phyloP scores from a whole-genome alignment of 2,888 invertebrate genomes.

The Andrena flavipes region DNA sequence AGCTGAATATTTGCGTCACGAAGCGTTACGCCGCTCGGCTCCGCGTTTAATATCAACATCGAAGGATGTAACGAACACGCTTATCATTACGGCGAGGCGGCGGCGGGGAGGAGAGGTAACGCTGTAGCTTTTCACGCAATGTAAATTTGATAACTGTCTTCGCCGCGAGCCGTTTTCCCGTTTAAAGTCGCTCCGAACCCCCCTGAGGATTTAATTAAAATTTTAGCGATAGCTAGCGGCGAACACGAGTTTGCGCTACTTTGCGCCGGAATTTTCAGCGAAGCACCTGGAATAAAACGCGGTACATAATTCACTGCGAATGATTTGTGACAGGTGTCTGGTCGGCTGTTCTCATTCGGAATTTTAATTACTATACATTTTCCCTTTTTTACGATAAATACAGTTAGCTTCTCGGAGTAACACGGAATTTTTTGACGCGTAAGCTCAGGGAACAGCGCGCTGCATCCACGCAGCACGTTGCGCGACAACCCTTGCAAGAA shows the following conservation, averaged over 20 bases:
- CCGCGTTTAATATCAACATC: background rate
- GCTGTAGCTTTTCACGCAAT: slow-evolving; percentile 25
- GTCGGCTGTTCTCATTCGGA: background rate
- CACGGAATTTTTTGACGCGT: background rate
- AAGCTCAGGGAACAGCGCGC: background rate
- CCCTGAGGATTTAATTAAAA: slow-evolving; percentile 43
- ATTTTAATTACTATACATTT: background rate
- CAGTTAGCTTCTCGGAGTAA: background rate
- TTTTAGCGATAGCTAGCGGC: slow-evolving; percentile 26
- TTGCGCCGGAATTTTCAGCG: slow-evolving; percentile 18
- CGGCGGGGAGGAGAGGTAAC: background rate
- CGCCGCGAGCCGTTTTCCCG: slow-evolving; percentile 23
- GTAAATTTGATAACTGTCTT: slow-evolving; percentile 44
- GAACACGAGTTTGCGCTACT: slow-evolving; percentile 6
- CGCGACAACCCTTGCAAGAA: slow-evolving; percentile 31
- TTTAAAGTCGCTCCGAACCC: slow-evolving; percentile 39
- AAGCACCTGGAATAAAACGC: slow-evolving; percentile 11
- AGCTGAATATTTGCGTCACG: background rate
- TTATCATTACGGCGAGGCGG: background rate
- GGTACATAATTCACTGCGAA: slow-evolving; percentile 4
- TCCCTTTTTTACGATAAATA: background rate
- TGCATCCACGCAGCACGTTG: slow-evolving; percentile 40
- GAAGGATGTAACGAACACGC: slow-evolving; percentile 9
- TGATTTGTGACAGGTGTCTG: slow-evolving; percentile 23
- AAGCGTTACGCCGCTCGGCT: background rate